Evolutionary conservation across 2,888 invertebrate species (phyloP).

Genomic region (Epinotia demarniana): DNA sequence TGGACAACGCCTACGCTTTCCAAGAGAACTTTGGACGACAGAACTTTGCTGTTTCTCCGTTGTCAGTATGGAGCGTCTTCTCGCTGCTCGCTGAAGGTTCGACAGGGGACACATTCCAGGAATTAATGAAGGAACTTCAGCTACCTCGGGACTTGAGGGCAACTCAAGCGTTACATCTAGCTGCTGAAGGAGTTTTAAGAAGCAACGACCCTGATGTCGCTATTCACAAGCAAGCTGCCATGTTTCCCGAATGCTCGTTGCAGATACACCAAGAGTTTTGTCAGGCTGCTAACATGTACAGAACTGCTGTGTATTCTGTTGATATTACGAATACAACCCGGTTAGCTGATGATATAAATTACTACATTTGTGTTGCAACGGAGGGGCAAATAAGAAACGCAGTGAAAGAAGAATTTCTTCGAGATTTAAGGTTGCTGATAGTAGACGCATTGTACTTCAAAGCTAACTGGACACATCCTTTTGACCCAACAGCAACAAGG

Average conservation of each 20-base stretch:
- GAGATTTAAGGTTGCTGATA: slow-evolving; percentile 83
- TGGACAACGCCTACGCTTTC: slow-evolving; percentile 71
- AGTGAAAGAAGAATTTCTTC: slow-evolving; percentile 77
- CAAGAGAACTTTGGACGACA: slow-evolving; percentile 72
- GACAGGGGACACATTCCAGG: slow-evolving; percentile 71
- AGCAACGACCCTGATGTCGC: slow-evolving; percentile 64
- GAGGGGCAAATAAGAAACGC: slow-evolving; percentile 87
- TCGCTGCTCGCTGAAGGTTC: slow-evolving; percentile 76
- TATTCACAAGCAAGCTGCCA: slow-evolving; percentile 66
- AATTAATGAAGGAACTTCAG: slow-evolving; percentile 66
- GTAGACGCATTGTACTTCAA: slow-evolving; percentile 89
- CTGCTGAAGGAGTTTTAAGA: slow-evolving; percentile 63
- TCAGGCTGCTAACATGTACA: slow-evolving; percentile 75
- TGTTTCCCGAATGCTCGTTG: slow-evolving; percentile 68
- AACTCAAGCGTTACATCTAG: slow-evolving; percentile 69
- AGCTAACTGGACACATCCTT: slow-evolving; percentile 88
- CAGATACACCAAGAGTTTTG: slow-evolving; percentile 75
- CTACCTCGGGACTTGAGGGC: slow-evolving; percentile 68
- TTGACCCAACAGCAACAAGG: slow-evolving; percentile 84
- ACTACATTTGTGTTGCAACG: slow-evolving; percentile 87
- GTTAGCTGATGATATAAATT: slow-evolving; percentile 86
- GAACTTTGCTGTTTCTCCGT: slow-evolving; percentile 72
- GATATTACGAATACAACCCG: slow-evolving; percentile 82
- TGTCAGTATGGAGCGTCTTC: slow-evolving; percentile 78
- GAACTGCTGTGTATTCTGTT: slow-evolving; percentile 81